phyloP scores from a whole-genome alignment of 2,888 invertebrate genomes.

The Ennomos erosarius region DNA sequence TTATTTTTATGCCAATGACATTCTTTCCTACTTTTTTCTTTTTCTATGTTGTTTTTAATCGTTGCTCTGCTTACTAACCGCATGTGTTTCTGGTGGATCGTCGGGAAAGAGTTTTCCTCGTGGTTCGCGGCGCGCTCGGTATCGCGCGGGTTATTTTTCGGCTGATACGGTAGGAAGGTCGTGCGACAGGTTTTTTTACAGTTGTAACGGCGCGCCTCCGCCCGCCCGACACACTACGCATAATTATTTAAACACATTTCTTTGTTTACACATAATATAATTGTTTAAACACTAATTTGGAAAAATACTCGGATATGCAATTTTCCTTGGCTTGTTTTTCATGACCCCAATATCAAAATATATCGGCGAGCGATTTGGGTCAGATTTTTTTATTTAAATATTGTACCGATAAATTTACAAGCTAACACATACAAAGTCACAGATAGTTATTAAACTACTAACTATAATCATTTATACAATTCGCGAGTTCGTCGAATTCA shows the following conservation, averaged over 20 bases:
- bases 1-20: slow-evolving; percentile 83
- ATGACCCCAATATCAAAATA: no score
- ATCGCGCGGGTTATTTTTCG: slow-evolving; percentile 66
- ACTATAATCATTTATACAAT: slow-evolving; percentile 29
- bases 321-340: no score
- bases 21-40: slow-evolving; percentile 66
- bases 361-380: no score
- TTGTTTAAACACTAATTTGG: background rate
- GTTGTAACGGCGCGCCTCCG: slow-evolving; percentile 76
- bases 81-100: slow-evolving; percentile 51
- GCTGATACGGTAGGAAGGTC: slow-evolving; percentile 74
- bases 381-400: no score
- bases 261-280: slow-evolving; percentile 48
- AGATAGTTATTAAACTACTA: background rate
- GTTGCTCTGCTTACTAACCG: slow-evolving; percentile 64
- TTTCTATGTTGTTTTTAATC: slow-evolving; percentile 51
- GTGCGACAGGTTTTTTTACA: slow-evolving; percentile 79
- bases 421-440: no score
- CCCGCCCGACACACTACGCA: slow-evolving; percentile 52
- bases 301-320: no score
- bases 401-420: slow-evolving; percentile 9
- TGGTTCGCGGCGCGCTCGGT: slow-evolving; percentile 24
- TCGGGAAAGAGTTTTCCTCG: slow-evolving; percentile 42
- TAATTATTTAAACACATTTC: slow-evolving; percentile 53
- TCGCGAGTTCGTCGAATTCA: slow-evolving; percentile 37